Percentiles rank a stretch among this genome's conserved stretches.
Conservation (phyloP, 2,797 vertebrate species). For the Onychomys leucogaster region DNA sequence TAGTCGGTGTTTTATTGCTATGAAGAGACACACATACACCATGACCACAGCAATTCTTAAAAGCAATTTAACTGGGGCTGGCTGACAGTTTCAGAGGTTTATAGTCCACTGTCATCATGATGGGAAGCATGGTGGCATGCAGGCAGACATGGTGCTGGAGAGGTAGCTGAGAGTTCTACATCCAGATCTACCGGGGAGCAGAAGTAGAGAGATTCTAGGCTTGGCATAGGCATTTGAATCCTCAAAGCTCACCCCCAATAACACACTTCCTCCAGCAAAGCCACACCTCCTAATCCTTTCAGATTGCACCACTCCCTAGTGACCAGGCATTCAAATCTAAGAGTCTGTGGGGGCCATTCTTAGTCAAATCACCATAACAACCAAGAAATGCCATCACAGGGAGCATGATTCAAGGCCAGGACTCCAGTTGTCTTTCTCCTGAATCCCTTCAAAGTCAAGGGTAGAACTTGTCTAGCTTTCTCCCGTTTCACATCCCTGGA, state of each 20-base stretch:
- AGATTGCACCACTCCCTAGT: too few species aligned
- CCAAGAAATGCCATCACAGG: neutral
- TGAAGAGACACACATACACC: neutral
- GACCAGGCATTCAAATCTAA: neutral
- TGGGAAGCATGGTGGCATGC: neutral
- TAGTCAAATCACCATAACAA: neutral
- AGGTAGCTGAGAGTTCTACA: neutral
- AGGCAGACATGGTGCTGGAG: neutral
- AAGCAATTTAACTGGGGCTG: neutral
- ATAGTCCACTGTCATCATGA: neutral
- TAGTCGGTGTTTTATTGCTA: neutral
- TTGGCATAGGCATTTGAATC: too few species aligned
- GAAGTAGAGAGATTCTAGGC: neutral
- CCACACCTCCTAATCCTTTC: neutral
- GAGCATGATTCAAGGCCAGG: neutral
- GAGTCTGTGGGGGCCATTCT: neutral
- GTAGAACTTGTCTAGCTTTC: too few species aligned
- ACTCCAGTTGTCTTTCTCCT: neutral
- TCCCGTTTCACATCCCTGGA: too few species aligned
- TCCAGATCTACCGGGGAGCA: neutral
- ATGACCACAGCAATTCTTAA: neutral
- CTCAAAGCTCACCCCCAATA: neutral
- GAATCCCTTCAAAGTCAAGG: accelerated
- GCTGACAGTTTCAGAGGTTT: neutral
- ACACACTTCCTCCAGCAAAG: neutral